Base-by-base conservation (phyloP, 2,888 invertebrate genomes). In the Lasioglossum pauxillum region DNA sequence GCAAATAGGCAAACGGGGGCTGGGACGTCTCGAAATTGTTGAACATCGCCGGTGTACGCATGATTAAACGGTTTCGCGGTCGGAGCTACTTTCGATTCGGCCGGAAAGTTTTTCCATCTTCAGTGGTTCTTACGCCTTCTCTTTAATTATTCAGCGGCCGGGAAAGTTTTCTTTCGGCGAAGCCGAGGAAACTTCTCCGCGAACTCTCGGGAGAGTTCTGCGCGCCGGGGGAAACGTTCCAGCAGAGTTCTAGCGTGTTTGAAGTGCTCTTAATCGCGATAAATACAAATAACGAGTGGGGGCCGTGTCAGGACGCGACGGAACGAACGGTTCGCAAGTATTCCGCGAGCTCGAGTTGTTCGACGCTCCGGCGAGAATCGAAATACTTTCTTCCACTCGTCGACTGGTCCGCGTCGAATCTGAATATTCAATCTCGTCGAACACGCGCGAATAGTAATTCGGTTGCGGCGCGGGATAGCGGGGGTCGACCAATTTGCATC, bases 131-230 rank as follows among this genome's bases (percentile, higher is more conserved):
- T 75, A 57, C 81, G 38, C 81, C 75, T 81, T 31, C 83, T 74
- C 71, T 81, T 83, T 83, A 83, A 83, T 81, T 83, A 83, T 83
- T 83, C 83, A 69, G 35, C 31, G 19, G 67, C 67, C 19, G 19
- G 67, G 67, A 35, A 67, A 67, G 67, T 67, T 67, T 67, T 35
- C 67, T 67, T 67, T 67, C 67, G 35, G 67, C 67, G 35, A 35
- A 19, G 31, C 60, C 53, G 8, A 2, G 67, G 31, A 67, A 67
- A 67, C 19, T 67, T 67, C 3, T 4, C 67, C 67, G 3, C 35
- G 23, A 67, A 10, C 35, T 67, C 67, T 35, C 19, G 3, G 35
- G 31, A 16, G 16, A 64, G 31, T 64, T 67, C 23, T 35, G 35
- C 5, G 60, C 4, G 60, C 60, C n/a, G 14, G 5, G 27, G 19